Evolutionary conservation across 1,140 invertebrate species (phyloP).

Genomic region (Harpegnathos saltator): DNA sequence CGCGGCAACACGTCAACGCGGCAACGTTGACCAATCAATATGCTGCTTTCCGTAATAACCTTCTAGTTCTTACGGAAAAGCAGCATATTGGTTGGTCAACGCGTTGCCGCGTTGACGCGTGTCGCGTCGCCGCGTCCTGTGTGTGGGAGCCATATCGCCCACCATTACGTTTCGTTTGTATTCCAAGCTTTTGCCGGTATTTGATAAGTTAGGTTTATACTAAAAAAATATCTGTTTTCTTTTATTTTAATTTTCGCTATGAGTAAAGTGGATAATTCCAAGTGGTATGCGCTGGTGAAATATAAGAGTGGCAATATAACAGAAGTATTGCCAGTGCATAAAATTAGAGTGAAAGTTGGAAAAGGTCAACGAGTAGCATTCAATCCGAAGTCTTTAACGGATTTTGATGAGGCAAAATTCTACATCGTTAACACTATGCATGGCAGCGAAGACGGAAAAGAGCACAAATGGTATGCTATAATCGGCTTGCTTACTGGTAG

Average conservation of each 20-base stretch:
- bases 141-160: too few relatives aligned
- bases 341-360: background rate
- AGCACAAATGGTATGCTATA: conserved; percentile 15
- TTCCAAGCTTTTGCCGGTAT: too few relatives aligned
- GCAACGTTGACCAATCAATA: too few relatives aligned
- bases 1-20: too few relatives aligned
- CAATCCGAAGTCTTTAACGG: conserved; percentile 17
- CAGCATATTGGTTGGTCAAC: too few relatives aligned
- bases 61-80: too few relatives aligned
- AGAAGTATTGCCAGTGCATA: background rate
- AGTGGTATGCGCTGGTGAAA: conserved; percentile 3
- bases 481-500: conserved; percentile 23
- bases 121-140: too few relatives aligned
- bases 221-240: too few relatives aligned
- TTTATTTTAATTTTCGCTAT: conserved; percentile 1
- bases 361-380: conserved; percentile 11
- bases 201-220: too few relatives aligned
- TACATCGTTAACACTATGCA: conserved; percentile 5
- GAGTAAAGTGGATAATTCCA: background rate
- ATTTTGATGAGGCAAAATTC: background rate
- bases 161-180: too few relatives aligned
- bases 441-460: conserved; percentile 6
- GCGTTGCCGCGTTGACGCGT: too few relatives aligned
- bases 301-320: conserved; percentile 13
- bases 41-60: too few relatives aligned